Base-by-base conservation (phyloP, 2,888 invertebrate genomes). In the Sylvicola cinctus region DNA sequence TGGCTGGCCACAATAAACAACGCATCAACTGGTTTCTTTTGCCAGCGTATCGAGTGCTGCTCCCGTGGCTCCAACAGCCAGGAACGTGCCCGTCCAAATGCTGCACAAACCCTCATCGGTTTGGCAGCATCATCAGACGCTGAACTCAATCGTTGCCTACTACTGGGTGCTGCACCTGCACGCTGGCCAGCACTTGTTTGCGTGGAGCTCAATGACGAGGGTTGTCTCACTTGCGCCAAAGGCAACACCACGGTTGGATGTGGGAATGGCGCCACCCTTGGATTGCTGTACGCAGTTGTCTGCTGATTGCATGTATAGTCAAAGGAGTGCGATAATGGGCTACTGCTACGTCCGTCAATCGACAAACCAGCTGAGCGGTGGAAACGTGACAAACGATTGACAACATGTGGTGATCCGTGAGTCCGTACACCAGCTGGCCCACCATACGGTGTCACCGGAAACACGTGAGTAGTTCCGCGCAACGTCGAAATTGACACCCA, bases 401-500 rank as follows among this genome's bases (percentile, higher is more conserved):
- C 91, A 42, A 93, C 87, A 50, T 88, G 78, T 39, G 84, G 73
- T 38, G 83, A 79, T n/a, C 84, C 80, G 62, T 96, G 96, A 2
- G 96, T 98, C 42, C 96, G 70, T 35, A 87, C 78, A 37, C 81
- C 85, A 41, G 85, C 74, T 36, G 77, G 67, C 33, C 96, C 93
- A 43, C 95, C 95, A 55, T 96, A 98, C 13, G 96, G 87, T 12
- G 88, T 88, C 32, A 98, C 71, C 8, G 96, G 90, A 61, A 95
- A 98, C 42, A 98, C 79, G 58, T 98, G 98, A 20, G 93, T 93
- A 1, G 98, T 98, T 40, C 96, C 98, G 40, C 93, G 74, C 36
- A 91, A 68, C 1, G 96, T 91, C 28, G 88, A 87, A 4, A 96
- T 74, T 2, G 91, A 83, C n/a, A 87, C 77, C 96, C 96, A 99